Evolutionary conservation across 2,797 vertebrate genomes (phyloP).

Genomic region (Enteromius viviparus): DNA sequence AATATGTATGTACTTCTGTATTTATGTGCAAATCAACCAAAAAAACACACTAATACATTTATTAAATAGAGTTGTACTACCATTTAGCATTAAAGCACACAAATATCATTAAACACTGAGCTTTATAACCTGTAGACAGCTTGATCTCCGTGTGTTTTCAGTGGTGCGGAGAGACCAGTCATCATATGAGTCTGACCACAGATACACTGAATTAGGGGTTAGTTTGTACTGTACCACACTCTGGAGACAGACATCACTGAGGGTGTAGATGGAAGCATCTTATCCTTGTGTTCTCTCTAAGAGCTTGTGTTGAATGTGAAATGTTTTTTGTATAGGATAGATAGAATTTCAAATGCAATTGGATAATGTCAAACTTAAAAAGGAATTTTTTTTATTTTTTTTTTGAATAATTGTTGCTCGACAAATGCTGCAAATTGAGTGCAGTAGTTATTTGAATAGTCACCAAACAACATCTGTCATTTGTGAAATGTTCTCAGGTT

Average conservation of each 20-base stretch:
- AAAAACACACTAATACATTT: constrained; percentile 16
- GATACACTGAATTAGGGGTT: constrained; percentile 32
- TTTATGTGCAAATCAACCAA: not conserved
- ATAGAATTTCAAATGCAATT: constrained; percentile 31
- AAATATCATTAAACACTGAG: constrained; percentile 11
- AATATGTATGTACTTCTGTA: not conserved
- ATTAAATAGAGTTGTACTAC: not conserved
- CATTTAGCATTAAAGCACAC: not conserved
- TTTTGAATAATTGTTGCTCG: not conserved
- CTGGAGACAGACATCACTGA: constrained; percentile 13
- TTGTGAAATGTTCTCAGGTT: constrained; percentile 30
- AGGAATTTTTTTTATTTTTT: not conserved
- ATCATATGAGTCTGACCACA: constrained; percentile 29
- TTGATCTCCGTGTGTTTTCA: constrained; percentile 1
- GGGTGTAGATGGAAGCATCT: not conserved
- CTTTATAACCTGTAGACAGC: constrained; percentile 34
- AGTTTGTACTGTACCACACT: not conserved
- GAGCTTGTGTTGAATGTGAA: constrained; percentile 20
- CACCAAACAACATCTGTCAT: not conserved
- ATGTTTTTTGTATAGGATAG: constrained; percentile 24
- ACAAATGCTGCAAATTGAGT: not conserved
- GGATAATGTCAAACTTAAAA: not conserved
- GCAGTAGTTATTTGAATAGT: not conserved
- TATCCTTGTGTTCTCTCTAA: not conserved
- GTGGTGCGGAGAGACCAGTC: constrained; percentile 1